Evolutionary conservation across 2,888 invertebrate species (phyloP), one percentile per base, ranked within the genome.

Genomic region (Polyploca ridens): DNA sequence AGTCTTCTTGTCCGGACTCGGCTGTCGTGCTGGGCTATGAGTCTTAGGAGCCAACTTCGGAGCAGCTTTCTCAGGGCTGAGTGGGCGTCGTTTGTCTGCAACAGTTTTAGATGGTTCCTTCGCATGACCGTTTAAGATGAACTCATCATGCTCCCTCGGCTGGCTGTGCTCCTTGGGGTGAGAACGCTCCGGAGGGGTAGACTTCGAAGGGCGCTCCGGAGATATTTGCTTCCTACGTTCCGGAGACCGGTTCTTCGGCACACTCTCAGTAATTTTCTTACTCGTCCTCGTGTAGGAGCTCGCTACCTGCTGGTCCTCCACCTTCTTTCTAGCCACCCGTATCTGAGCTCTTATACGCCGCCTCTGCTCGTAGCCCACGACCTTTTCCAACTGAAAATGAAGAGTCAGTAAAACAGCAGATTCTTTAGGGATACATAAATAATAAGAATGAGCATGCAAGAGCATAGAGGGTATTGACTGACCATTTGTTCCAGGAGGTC

Each of bases 341-440:
- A 97, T 97, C 87, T 97, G 97, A 3, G 96, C 95, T 69, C 97
- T 95, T 64, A 98, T 96, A 73, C 96, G 95, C 69, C 97, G 95
- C 74, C 97, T 93, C 78, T 97, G 95, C 82, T 97, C 97, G 84
- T 97, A 97, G 69, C 96, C 96, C 64, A 95, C 95, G 66, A 97
- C 96, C 80, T 96, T 96, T 90, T 97, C 96, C 86, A 97, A 90
- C 96, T 96, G 92, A 78, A 95, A 94, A 76, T 70, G 81, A 69
- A 80, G 59, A 76, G 67, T 82, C 75, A 84, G 67, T 73, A 81
- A 71, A 74, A 69, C 63, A 73, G 74, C 66, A 79, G 63, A 66
- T 66, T 77, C 57, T 76, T 65, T 38, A 80, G 44, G 44, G 64
- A 77, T 33, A 82, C 63, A 58, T 67, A 77, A 64, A 81, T 63